Conservation (phyloP, 1,140 invertebrate genomes). For the Drosophila bocki region DNA sequence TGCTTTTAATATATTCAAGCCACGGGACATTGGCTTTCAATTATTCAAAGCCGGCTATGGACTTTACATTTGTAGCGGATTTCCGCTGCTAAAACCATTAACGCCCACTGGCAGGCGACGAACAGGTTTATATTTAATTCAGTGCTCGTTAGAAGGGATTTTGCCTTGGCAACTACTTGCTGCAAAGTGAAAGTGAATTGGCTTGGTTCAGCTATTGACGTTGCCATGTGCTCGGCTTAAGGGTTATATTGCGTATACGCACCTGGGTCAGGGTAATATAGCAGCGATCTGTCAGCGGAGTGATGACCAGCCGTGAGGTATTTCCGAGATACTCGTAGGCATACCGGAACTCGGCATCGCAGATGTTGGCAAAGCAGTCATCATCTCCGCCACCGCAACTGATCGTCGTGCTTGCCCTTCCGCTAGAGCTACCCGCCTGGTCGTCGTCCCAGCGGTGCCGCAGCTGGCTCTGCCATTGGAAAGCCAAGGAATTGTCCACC, state of each 20-base stretch:
- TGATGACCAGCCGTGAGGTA: slow-evolving; percentile 93
- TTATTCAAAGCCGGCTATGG: slow-evolving; percentile 43
- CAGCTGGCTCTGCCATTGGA: slow-evolving; percentile 94
- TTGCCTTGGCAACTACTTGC: slow-evolving; percentile 1
- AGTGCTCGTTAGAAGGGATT: slow-evolving; percentile 32
- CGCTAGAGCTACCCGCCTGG: slow-evolving; percentile 62
- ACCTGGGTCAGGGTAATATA: slow-evolving; percentile 93
- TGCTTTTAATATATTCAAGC: slow-evolving; percentile 52
- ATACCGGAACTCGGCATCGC: slow-evolving; percentile 93
- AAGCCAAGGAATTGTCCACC: slow-evolving; percentile 90
- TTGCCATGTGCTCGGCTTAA: background rate
- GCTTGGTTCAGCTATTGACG: background rate
- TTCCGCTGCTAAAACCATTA: slow-evolving; percentile 54
- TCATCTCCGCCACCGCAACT: slow-evolving; percentile 63
- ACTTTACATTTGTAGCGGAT: slow-evolving; percentile 47
- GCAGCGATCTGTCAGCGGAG: slow-evolving; percentile 94
- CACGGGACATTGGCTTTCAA: slow-evolving; percentile 42
- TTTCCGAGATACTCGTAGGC: slow-evolving; percentile 94
- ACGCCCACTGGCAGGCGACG: slow-evolving; percentile 32
- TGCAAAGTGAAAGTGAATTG: slow-evolving; percentile 17
- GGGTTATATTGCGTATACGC: background rate
- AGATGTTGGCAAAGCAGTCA: slow-evolving; percentile 95
- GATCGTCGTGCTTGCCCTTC: slow-evolving; percentile 22
- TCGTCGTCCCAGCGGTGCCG: slow-evolving; percentile 93
- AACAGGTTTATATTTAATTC: slow-evolving; percentile 43